Percentiles rank a stretch among this genome's conserved stretches.
Conservation (phyloP, 2,113 vertebrate species). For the Setophaga petechia region DNA sequence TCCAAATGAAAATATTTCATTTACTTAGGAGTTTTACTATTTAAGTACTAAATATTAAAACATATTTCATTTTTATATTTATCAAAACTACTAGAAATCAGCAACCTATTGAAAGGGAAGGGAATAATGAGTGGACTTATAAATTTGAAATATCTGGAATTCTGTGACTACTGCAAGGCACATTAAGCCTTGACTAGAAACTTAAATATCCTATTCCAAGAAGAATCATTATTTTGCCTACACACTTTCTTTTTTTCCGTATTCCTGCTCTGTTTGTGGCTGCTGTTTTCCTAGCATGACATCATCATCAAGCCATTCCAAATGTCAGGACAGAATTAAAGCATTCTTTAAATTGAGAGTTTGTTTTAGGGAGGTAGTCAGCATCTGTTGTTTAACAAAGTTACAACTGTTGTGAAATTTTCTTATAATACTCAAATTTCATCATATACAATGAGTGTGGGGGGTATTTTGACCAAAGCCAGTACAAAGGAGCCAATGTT, state of each 20-base stretch:
- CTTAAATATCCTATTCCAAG: neutral
- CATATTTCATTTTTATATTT: neutral
- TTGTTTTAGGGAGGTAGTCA: neutral
- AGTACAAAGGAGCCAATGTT: neutral
- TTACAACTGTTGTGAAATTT: neutral
- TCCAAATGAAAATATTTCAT: neutral
- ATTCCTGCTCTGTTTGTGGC: neutral
- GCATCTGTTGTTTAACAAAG: neutral
- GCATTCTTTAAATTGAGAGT: neutral
- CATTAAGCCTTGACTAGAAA: neutral
- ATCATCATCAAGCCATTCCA: neutral
- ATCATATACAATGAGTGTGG: neutral
- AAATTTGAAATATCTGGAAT: neutral
- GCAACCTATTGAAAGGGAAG: neutral
- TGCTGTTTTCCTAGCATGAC: neutral
- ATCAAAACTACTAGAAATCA: neutral
- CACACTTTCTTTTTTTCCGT: neutral
- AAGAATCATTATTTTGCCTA: neutral
- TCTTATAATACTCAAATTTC: neutral
- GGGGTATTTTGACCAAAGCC: neutral
- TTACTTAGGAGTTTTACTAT: neutral
- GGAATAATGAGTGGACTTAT: neutral
- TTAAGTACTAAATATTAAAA: neutral
- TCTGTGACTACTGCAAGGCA: neutral
- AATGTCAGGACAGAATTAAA: neutral